Percentiles rank a stretch among this genome's conserved stretches.
phyloP scores from a whole-genome alignment of 2,113 vertebrate genomes.

The Phainopepla nitens region DNA sequence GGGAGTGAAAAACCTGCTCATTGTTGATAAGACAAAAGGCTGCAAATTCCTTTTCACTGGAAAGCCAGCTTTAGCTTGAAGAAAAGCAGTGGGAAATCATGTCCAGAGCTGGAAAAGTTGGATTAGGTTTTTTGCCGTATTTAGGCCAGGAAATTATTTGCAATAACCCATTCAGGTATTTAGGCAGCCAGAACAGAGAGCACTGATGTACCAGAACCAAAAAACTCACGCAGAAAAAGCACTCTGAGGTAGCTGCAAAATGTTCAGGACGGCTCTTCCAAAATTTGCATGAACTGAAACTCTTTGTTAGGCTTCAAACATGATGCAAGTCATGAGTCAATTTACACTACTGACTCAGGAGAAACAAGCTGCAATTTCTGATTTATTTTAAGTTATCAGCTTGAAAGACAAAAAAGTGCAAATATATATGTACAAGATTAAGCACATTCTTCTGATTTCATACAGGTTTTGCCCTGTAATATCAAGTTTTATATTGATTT shows the following conservation, averaged over 20 bases:
- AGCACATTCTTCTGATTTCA: neutral
- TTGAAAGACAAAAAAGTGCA: neutral
- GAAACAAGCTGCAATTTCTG: neutral
- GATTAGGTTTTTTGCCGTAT: no score
- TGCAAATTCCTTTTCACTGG: neutral
- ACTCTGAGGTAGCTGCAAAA: neutral
- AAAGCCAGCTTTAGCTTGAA: neutral
- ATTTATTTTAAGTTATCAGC: neutral
- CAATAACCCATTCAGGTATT: neutral
- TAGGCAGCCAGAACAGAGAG: neutral
- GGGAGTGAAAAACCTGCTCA: neutral
- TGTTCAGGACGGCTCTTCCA: neutral
- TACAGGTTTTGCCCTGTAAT: neutral
- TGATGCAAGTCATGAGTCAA: neutral
- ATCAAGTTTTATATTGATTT: neutral
- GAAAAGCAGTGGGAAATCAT: neutral
- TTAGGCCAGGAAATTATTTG: neutral
- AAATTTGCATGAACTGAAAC: neutral
- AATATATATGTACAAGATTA: neutral
- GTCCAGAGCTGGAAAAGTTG: neutral
- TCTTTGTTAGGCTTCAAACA: neutral
- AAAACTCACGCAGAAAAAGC: neutral
- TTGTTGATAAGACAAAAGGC: neutral
- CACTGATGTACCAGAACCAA: neutral
- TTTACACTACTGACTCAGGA: neutral